Base-by-base conservation (phyloP, 2,888 invertebrate genomes). In the Drosophila austrosaltans region DNA sequence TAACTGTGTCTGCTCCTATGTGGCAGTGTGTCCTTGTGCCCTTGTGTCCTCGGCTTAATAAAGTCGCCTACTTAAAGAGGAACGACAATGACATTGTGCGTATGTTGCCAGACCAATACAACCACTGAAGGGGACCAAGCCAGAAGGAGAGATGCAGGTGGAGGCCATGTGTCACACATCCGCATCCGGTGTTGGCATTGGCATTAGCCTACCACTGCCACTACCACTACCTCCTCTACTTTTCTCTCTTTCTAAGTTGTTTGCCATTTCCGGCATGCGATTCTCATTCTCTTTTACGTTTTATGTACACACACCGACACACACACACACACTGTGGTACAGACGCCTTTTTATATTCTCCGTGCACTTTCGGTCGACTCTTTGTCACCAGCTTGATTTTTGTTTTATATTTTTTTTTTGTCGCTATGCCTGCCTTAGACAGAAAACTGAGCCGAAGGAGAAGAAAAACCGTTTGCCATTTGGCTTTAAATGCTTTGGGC, bases 141-240 rank as follows among this genome's bases (percentile, higher is more conserved):
- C 42, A 32, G 28, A n/a, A 40, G n/a, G 40, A 63, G 40, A 63
- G 60, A 63, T 48, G 32, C 36, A 22, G 28, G 30, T 16, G 59
- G 16, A 36, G 53, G 77, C 81, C 88, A 85, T 82, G 81, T 87
- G 86, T 77, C 87, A 86, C 79, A 81, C 79, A 80, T 79, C 69
- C 81, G 71, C 75, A 81, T 87, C 82, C 84, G 85, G 73, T 84
- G 75, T 81, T 89, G 85, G 87, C 89, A 84, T 79, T 83, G 87
- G 75, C 82, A 84, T 83, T 81, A 87, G 82, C 30, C 68, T 58
- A 53, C 25, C 8, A 22, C 8, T 48, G 54, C 63, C 59, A 64
- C 42, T 61, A 48, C 63, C 59, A 64, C 42, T 61, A 48, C 25
- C 61, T 2, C 22, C 28, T 28, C 36, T 57, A 30, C 30, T 20